Evolutionary conservation across 1,140 invertebrate species (phyloP).

Genomic region (Camponotus vicinus): DNA sequence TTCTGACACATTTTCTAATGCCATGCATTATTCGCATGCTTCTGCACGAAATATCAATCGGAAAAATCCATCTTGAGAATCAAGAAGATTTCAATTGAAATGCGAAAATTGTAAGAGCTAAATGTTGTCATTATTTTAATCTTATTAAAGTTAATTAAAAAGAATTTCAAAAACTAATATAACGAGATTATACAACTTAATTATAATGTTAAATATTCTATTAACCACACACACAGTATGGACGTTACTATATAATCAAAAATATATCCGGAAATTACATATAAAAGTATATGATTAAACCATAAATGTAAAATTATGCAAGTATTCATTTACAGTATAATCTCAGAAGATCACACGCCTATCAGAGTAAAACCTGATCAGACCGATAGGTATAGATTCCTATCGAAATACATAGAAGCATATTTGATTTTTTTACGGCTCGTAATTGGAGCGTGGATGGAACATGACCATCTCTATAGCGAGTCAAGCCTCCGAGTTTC

Average conservation of each 20-base stretch:
- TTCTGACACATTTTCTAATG: conserved; percentile 26
- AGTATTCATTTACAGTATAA: neutral
- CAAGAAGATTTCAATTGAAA: neutral
- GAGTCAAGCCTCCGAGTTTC: conserved; percentile 51
- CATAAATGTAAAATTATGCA: conserved; percentile 1
- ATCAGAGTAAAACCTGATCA: conserved; percentile 19
- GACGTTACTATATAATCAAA: conserved; percentile 14
- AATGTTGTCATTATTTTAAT: neutral
- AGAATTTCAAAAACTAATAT: neutral
- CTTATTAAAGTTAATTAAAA: neutral
- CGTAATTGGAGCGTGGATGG: conserved; percentile 55
- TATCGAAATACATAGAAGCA: conserved; percentile 1
- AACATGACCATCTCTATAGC: conserved; percentile 32
- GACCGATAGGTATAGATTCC: neutral
- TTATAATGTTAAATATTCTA: conserved; percentile 14
- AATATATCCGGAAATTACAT: neutral
- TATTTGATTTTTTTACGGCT: conserved; percentile 22
- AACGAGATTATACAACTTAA: neutral
- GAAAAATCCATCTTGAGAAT: neutral
- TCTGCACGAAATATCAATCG: neutral
- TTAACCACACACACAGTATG: neutral
- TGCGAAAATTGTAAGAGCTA: neutral
- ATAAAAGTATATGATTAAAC: neutral
- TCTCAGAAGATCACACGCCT: neutral
- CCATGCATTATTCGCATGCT: too few species aligned